These are phyloP conservation scores for Acomys russatus DNA, from an alignment of 2,797 vertebrate genomes.

Conservation along the genomic window DNA sequence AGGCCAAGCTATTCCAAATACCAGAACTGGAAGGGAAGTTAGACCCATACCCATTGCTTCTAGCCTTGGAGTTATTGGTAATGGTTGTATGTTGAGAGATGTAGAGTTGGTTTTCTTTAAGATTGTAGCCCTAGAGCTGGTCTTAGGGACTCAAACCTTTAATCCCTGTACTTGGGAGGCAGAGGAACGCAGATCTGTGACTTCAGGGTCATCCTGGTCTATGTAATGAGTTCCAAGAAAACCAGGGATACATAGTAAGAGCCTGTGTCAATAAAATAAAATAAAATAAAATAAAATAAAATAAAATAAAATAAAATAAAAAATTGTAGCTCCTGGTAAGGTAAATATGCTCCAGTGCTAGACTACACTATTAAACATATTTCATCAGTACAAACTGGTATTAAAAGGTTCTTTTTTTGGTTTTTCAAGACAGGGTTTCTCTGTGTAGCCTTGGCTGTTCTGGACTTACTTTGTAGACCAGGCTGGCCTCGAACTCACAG, in stretches of 20 bases:
- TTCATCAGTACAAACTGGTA: too few relatives aligned
- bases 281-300: not conserved
- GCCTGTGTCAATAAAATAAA: not conserved
- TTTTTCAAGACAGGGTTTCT: too few relatives aligned
- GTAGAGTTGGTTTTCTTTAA: not conserved
- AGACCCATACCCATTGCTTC: too few relatives aligned
- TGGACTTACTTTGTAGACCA: too few relatives aligned
- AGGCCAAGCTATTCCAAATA: not conserved
- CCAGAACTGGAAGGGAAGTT: not conserved
- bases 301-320: too few relatives aligned
- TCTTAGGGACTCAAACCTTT: not conserved
- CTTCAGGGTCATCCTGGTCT: not conserved
- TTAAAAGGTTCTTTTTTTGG: not conserved
- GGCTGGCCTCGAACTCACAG: too few relatives aligned
- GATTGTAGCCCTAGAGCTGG: not conserved
- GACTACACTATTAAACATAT: too few relatives aligned
- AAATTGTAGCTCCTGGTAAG: not conserved
- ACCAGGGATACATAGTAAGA: not conserved
- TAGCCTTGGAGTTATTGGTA: not conserved
- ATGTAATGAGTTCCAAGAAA: not conserved
- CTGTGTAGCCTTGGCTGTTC: too few relatives aligned
- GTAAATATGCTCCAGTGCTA: not conserved
- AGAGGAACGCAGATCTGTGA: not conserved
- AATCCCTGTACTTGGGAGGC: not conserved
- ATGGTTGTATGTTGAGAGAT: not conserved